Percentiles rank a stretch among this genome's conserved stretches.
Conservation (phyloP, 2,888 invertebrate genomes). For the Chloromyia formosa region DNA sequence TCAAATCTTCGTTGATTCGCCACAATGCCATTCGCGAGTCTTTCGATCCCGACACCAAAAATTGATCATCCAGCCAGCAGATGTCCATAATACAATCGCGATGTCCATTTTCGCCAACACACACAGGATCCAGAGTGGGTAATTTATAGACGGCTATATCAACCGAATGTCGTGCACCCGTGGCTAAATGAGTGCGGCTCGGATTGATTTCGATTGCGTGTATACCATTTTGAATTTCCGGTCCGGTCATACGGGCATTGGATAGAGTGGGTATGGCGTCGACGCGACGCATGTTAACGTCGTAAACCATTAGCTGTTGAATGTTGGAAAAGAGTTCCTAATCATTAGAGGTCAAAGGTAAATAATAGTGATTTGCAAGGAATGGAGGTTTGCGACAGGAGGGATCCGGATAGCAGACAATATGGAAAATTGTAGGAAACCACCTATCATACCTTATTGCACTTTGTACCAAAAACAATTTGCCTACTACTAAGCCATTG, state of each 20-base stretch:
- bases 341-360: too few relatives aligned
- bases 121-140: constrained; percentile 94
- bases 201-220: constrained; percentile 96
- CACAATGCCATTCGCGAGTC: constrained; percentile 92
- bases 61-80: constrained; percentile 96
- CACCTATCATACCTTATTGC: constrained; percentile 79
- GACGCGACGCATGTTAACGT: constrained; percentile 84
- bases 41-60: constrained; percentile 90
- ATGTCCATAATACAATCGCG: constrained; percentile 90
- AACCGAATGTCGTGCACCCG: constrained; percentile 90
- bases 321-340: neutral
- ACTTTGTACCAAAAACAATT: constrained; percentile 96
- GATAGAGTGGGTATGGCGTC: constrained; percentile 89
- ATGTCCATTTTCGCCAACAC: constrained; percentile 90
- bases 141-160: constrained; percentile 88
- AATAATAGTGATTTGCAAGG: too few relatives aligned
- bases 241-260: constrained; percentile 68
- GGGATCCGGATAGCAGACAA: too few relatives aligned
- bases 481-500: constrained; percentile 95
- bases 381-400: too few relatives aligned
- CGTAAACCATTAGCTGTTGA: constrained; percentile 86
- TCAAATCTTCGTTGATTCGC: constrained; percentile 72
- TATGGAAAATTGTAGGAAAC: neutral
- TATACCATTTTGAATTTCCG: constrained; percentile 80
- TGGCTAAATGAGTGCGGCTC: constrained; percentile 87